Evolutionary conservation across 2,888 invertebrate genomes (phyloP).

Genomic region (Serripes groenlandicus): DNA sequence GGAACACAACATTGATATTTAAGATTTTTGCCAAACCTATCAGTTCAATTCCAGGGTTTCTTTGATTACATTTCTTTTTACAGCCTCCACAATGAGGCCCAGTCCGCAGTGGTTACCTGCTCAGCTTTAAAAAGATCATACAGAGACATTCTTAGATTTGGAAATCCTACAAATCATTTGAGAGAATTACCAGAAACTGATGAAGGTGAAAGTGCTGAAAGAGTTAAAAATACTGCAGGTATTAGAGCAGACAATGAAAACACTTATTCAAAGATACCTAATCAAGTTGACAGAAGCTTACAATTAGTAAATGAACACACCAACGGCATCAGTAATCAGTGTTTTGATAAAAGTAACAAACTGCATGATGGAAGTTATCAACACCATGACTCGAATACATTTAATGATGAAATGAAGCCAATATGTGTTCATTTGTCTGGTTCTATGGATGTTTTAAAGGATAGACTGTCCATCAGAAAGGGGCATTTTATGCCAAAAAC

Average conservation of each 20-base stretch:
- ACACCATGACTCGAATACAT: not conserved
- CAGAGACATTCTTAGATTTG: slow-evolving; percentile 74
- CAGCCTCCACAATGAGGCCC: not conserved
- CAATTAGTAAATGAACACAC: not conserved
- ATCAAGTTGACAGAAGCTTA: not conserved
- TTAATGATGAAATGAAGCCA: slow-evolving; percentile 15
- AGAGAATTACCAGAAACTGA: not conserved
- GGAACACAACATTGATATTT: too few relatives aligned
- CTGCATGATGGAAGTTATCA: not conserved
- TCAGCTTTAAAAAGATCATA: slow-evolving; percentile 84
- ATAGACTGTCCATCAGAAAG: slow-evolving; percentile 71
- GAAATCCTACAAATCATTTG: not conserved
- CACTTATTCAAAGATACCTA: not conserved
- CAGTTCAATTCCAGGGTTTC: too few relatives aligned
- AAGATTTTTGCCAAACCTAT: too few relatives aligned
- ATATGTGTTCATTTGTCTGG: slow-evolving; percentile 78
- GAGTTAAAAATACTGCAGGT: not conserved
- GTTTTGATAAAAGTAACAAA: not conserved
- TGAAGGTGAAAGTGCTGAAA: not conserved
- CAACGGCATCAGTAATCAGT: not conserved
- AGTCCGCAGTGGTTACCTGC: slow-evolving; percentile 80
- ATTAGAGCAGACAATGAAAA: not conserved
- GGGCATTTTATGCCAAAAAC: slow-evolving; percentile 81
- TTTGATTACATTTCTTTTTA: too few relatives aligned
- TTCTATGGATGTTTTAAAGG: slow-evolving; percentile 62